phyloP scores from a whole-genome alignment of 2,113 vertebrate genomes.

The Spheniscus mendiculus region DNA sequence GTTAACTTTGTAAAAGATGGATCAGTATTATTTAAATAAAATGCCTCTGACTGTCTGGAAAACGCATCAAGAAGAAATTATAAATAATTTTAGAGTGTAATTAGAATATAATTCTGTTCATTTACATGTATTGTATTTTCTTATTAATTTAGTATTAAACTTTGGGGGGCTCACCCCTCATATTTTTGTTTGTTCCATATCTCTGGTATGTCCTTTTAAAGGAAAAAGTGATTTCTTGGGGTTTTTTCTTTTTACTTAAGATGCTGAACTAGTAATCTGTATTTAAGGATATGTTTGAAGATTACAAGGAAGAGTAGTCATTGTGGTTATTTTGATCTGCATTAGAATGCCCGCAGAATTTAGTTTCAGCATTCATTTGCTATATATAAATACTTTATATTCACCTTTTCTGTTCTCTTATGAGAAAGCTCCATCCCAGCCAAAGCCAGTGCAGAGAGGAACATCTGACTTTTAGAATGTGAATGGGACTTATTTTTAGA shows the following conservation, averaged over 20 bases:
- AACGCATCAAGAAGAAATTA: background rate
- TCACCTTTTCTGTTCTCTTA: background rate
- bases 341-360: background rate
- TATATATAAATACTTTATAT: slow-evolving; percentile 1
- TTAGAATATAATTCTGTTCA: background rate
- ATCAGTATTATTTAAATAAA: background rate
- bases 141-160: background rate
- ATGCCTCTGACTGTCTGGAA: background rate
- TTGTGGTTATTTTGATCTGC: background rate
- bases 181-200: background rate
- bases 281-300: slow-evolving; percentile 9
- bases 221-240: background rate
- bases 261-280: background rate
- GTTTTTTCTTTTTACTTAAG: background rate
- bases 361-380: background rate
- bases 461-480: background rate
- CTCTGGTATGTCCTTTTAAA: background rate
- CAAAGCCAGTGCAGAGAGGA: background rate
- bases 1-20: background rate
- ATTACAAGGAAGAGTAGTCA: background rate
- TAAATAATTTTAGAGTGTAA: background rate
- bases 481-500: slow-evolving; percentile 28
- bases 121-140: background rate
- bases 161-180: accelerated
- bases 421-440: background rate